Evolutionary conservation across 1,140 invertebrate species (phyloP), one percentile per base, ranked within the genome.

Genomic region (Calliphora vicina): DNA sequence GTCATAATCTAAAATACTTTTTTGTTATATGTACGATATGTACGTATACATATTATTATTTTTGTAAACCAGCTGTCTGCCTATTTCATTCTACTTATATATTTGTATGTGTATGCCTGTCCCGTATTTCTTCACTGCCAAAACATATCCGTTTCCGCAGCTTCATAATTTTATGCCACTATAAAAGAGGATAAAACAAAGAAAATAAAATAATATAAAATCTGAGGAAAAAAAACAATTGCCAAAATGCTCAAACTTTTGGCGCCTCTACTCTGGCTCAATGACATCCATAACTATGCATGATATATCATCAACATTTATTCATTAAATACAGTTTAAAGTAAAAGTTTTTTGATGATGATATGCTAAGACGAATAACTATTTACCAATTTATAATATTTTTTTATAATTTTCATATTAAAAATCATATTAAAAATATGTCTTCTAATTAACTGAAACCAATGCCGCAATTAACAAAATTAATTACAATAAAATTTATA

Each of bases 171-270:
- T 42, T 78, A 43, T 78, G 42, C 74, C 74, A 78, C 35, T 78
- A 43, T 13, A 43, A 78, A 43, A 78, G 35, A 23, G 23, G 45
- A 50, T 17, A 50, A 50, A 50, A 50, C 35, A 35, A 35, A 2
- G 35, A 35, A 35, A 35, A 35, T 8, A 35, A 29, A 29, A 2
- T 3, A 29, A 29, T 8, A 35, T 35, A 74, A 35, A 5, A 15
- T 57, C 15, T 42, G 29, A 29, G n/a, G n/a, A 27, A 76, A 20
- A 43, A 42, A 43, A 8, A 45, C 74, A 78, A 43, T 78, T 78
- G 74, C 74, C 74, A 78, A 78, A 78, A 78, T 78, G n/a, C 23
- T 23, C 20, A 78, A 78, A 78, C n/a, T 78, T 78, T 78, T 78
- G 74, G 74, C 74, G 74, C 74, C 74, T 78, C 10, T 23, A 23